Base-by-base conservation (phyloP, 2,797 vertebrate species). In the Staurois parvus region DNA sequence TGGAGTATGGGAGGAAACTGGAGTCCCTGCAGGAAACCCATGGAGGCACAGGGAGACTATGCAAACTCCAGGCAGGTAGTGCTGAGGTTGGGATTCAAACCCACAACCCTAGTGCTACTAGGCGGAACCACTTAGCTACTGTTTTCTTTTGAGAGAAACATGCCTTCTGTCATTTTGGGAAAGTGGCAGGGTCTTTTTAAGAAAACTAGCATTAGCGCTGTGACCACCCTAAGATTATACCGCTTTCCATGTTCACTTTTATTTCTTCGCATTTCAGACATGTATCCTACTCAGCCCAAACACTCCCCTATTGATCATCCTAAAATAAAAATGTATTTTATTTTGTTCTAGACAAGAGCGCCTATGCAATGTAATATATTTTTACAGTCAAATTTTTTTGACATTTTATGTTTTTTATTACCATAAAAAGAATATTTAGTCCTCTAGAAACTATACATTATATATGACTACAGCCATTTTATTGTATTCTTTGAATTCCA, bases 401-500 rank as follows among this genome's bases (percentile, higher is more conserved):
- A 32, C 40, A 32, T 30, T 68, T 30, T 68, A 32, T 11, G 5
- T 59, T 30, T 37, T 79, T n/a, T 34, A 37, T 80, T 72, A 70
- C 42, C 66, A 56, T 72, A 52, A 29, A 68, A 34, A 34, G 21
- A 72, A 56, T 28, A 70, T 32, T 70, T n/a, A 32, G 76, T 45
- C 76, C 40, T 45, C 21, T 37, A n/a, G 9, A 42, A 48, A 29
- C 59, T 9, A 45, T 68, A 62, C 52, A 56, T 52, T 70, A 52
- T 56, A 69, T 34, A 81, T 59, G 15, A 28, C 28, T 70, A 12
- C 32, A 37, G 45, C 24, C 21, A 59, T 70, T 72, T 40, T 70
- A 45, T 70, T 56, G 24, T 30, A 34, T 80, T 56, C 29, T 72
- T 72, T 59, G 48, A 81, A 34, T 59, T 72, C 37, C 42, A 42